Base-by-base conservation (phyloP, 2,888 invertebrate genomes). In the Homarus gammarus region DNA sequence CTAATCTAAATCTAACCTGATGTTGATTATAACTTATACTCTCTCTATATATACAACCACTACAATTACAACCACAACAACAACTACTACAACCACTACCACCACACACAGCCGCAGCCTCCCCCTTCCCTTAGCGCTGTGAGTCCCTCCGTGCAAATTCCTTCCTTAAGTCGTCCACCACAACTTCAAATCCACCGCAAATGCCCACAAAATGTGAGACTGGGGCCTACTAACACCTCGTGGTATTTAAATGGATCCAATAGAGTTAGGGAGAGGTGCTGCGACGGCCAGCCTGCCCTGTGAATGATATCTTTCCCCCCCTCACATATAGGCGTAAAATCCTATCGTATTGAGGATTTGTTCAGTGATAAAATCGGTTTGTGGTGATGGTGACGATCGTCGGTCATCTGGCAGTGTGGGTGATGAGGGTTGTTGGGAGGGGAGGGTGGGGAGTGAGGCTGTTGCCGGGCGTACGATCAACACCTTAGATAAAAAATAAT, bases 351-450 rank as follows among this genome's bases (percentile, higher is more conserved):
- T 51, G 49, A 36, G 83, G 83, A 72, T 70, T 72, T 70, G 72
- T 72, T 83, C 72, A 49, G 83, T n/a, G 70, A 83, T 83, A 72
- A 72, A 70, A 83, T 83, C 83, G 15, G n/a, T n/a, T n/a, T n/a
- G n/a, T n/a, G 83, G 70, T n/a, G n/a, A n/a, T n/a, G 68, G 72
- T 36, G 49, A 10, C 27, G 64, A 68, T 70, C 51, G 49, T 83
- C 72, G 83, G 70, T 83, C 83, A 49, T 83, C 72, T 83, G 83
- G 83, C 83, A 83, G 70, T 56, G 33, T 31, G 33, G n/a, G 36
- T 33, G 56, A 18, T 31, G 61, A 61, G 79, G 78, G 77, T 12
- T 12, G 27, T 56, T 33, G 49, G 78, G 51, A 15, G 36, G 36
- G 12, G 22, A 38, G 61, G 64, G 51, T 15, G 77, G 77, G n/a